Base-by-base conservation (phyloP, 1,140 invertebrate species). In the Meteorus sp. region DNA sequence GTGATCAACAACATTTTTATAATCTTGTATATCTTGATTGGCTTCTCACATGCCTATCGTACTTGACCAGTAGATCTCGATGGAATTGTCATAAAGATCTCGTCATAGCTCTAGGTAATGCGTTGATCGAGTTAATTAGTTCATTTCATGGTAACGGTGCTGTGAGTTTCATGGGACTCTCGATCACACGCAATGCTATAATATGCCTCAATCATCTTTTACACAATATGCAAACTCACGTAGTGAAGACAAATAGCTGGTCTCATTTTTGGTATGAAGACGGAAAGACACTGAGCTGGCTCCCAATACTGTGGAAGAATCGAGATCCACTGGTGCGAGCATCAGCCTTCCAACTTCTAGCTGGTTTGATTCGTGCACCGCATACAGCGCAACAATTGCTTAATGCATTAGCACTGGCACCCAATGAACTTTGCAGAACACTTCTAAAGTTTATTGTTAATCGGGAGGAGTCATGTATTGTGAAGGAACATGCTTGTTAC, bases 161-260 rank as follows among this genome's bases (percentile, higher is more conserved):
- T 6, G 68, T 76, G 9, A 83, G 80, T 35, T 80, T 82, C 19
- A 84, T 84, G 83, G 83, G 83, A 1, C 64, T 84, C 7, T 82
- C 79, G 5, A 83, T 84, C 44, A 84, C 82, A 0, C 75, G 81
- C 62, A 77, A 82, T 61, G 77, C 79, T 2, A 70, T 84, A 15
- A 71, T 84, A 22, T 79, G 81, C 23, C 69, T 85, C n/a, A 84
- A 84, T 70, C 82, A 85, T 64, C 59, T 84, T 1, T 52, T 84
- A 2, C 70, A 74, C 54, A 79, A 83, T 67, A 77, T 84, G 77
- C 78, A 81, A 59, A 64, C 56, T n/a, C 65, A 72, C 69, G 67
- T 75, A n/a, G 70, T 69, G 59, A 74, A 77, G 58, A 79, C 74
- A 52, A 65, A 75, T 69, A 69, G 47, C 51, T 75, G 62, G 72